A percentile compares a stretch with the other conserved stretches of the same genome.
phyloP scores from a whole-genome alignment of 2,113 vertebrate genomes.

The Bombycilla garrulus region DNA sequence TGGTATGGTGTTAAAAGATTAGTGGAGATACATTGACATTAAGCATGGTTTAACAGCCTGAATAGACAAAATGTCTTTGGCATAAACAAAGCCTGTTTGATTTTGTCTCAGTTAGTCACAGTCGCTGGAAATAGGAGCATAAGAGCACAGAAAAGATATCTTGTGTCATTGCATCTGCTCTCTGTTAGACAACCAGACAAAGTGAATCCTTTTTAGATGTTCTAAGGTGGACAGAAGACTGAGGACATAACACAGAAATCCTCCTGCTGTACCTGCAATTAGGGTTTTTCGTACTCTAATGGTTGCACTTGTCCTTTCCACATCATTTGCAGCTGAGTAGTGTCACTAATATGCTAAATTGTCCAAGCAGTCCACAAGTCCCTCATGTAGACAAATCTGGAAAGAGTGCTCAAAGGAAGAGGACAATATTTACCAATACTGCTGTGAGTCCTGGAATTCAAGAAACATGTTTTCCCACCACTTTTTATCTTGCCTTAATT shows the following conservation, averaged over 20 bases:
- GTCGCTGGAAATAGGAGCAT: neutral
- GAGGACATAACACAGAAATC: neutral
- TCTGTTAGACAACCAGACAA: neutral
- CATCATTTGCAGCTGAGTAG: neutral
- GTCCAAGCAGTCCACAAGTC: neutral
- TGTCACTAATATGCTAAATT: neutral
- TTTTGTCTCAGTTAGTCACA: neutral
- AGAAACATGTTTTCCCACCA: neutral
- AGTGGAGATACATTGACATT: neutral
- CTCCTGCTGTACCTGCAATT: neutral
- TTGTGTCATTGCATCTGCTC: neutral
- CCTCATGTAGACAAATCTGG: neutral
- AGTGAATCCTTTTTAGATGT: neutral
- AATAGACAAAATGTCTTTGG: slow-evolving; percentile 4
- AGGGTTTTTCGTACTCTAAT: neutral
- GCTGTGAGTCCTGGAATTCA: neutral
- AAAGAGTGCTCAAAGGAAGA: neutral
- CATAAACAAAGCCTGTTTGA: neutral
- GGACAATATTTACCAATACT: neutral
- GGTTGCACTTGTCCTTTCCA: neutral
- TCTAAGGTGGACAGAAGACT: neutral
- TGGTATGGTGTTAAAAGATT: neutral
- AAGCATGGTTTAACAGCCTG: neutral
- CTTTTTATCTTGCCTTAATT: neutral
- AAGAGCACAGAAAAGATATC: neutral